Evolutionary conservation across 2,888 invertebrate genomes (phyloP).

Genomic region (Isoperla grammatica): DNA sequence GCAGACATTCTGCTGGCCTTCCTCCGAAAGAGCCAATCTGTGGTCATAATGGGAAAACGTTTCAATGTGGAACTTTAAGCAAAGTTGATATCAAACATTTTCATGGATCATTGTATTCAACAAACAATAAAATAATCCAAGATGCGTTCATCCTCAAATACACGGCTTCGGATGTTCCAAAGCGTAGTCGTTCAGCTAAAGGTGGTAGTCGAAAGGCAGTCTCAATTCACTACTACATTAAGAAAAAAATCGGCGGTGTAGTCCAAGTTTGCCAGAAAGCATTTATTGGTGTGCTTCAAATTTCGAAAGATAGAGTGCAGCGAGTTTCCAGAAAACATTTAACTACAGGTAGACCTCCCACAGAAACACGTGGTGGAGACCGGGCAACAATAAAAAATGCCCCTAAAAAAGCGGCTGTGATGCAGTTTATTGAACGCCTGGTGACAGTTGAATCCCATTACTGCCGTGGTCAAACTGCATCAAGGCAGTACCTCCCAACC

Average conservation of each 20-base stretch:
- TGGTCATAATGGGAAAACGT: not conserved
- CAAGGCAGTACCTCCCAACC: conserved; percentile 24
- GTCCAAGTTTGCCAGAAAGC: conserved; percentile 15
- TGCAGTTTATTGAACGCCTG: conserved; percentile 7
- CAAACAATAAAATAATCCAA: conserved; percentile 5
- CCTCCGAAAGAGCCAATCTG: not conserved
- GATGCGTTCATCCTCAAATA: conserved; percentile 5
- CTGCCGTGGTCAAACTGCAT: conserved; percentile 20
- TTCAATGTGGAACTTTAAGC: conserved; percentile 5
- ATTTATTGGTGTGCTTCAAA: conserved; percentile 9
- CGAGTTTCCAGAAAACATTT: not conserved
- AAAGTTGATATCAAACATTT: conserved; percentile 4
- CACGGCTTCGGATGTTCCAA: not conserved
- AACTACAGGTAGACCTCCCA: not conserved
- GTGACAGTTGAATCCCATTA: conserved; percentile 24
- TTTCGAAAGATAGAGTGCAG: conserved; percentile 6
- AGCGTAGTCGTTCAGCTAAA: not conserved
- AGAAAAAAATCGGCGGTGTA: conserved; percentile 6
- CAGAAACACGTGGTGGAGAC: not conserved
- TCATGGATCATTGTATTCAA: conserved; percentile 7
- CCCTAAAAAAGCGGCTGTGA: not conserved
- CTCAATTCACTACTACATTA: too few relatives aligned
- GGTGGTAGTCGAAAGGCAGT: too few relatives aligned
- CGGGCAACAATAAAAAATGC: conserved; percentile 2
- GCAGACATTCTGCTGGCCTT: too few relatives aligned